Evolutionary conservation across 64 coral and sea anemone species (phyloP), one percentile per base, ranked within the genome.

Genomic region (Exaiptasia diaphana): DNA sequence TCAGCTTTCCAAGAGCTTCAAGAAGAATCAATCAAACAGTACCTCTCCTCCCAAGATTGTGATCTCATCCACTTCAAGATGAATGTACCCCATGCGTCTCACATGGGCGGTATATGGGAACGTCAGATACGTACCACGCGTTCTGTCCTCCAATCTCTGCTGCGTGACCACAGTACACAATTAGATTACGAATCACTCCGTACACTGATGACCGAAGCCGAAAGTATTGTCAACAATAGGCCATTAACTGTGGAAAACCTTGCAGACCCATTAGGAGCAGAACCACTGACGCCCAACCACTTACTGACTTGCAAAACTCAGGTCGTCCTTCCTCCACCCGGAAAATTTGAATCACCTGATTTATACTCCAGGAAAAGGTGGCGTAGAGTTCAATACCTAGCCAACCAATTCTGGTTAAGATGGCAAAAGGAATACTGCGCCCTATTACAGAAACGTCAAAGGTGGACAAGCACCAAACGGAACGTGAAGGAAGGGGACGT

Each of bases 91-190:
- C 81, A 84, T 14, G 81, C 81, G 41, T 81, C 78, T 46, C 78
- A 81, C 22, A 81, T 81, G 78, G 78, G 60, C 2, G 78, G 78
- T 64, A 38, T 73, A 38, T 84, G 81, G 81, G 67, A 84, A 61
- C 67, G 81, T 3, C 67, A 84, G 55, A 84, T 84, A 40, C 29
- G 44, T 11, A 84, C 81, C 31, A 73, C 81, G 17, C 0, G 81
- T 4, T 84, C 81, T 18, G 81, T 84, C 18, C 65, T 72, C 25
- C 12, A n/a, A 71, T 84, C 64, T 3, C 44, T 84, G 8, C 44
- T 83, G 11, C 38, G 18, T 18, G 63, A 83, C 4, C 81, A 71
- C 24, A 46, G 81, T 12, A 53, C 29, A 5, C 81, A 53, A 11
- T 41, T 84, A 5, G 81, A 84, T 5, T 48, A 81, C 42, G 56